A percentile compares a stretch with the other conserved stretches of the same genome.
Evolutionary conservation across 2,113 vertebrate genomes (phyloP).

Genomic region (Xiphophorus couchianus): DNA sequence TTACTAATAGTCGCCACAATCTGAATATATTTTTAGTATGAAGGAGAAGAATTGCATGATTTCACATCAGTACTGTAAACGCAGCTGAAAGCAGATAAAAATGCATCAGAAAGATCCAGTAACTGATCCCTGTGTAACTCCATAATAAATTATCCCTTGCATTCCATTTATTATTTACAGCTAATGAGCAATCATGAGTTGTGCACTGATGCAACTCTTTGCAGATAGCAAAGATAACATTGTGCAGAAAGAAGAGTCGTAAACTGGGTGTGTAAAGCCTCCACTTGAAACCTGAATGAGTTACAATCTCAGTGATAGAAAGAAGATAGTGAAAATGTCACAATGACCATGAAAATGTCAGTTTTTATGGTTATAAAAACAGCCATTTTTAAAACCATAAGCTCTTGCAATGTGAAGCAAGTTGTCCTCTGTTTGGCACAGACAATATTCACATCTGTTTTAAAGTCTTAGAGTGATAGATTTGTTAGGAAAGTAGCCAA

Average conservation of each 20-base stretch:
- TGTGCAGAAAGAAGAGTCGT: neutral
- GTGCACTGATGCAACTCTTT: neutral
- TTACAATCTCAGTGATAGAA: conserved; percentile 5
- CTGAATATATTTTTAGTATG: too few species aligned
- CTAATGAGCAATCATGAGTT: neutral
- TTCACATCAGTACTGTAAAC: too few species aligned
- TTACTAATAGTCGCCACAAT: too few species aligned
- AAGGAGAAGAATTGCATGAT: too few species aligned
- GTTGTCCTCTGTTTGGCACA: conserved; percentile 10
- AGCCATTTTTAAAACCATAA: too few species aligned
- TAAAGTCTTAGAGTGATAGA: neutral
- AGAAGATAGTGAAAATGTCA: neutral
- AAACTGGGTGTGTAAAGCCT: conserved; percentile 10
- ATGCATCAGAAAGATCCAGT: neutral
- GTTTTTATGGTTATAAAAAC: too few species aligned
- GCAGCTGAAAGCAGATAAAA: neutral
- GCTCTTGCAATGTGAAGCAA: neutral
- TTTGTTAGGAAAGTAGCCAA: conserved; percentile 1
- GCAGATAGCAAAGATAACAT: neutral
- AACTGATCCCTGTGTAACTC: neutral
- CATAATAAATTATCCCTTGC: neutral
- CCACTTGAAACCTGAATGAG: conserved; percentile 4
- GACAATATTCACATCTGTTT: neutral
- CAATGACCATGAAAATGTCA: too few species aligned
- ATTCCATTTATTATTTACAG: too few species aligned